Conservation (phyloP, 2,113 vertebrate genomes). For the Myotis brandtii region DNA sequence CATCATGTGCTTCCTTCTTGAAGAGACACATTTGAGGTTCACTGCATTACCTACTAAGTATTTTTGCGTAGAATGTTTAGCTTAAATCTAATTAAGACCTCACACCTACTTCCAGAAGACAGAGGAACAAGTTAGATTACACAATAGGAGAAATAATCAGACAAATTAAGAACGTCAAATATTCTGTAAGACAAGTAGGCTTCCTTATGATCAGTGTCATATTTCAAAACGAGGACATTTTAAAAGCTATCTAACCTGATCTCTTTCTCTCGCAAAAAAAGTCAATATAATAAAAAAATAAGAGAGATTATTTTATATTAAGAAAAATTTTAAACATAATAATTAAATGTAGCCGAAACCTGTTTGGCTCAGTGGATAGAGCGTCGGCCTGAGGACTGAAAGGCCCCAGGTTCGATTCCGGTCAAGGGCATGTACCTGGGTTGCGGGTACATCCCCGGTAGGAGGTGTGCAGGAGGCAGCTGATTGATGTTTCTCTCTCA, state of each 20-base stretch:
- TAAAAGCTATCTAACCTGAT: neutral
- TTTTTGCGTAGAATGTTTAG: neutral
- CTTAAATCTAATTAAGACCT: neutral
- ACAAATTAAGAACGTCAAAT: neutral
- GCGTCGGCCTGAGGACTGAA: too few species aligned
- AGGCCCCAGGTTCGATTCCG: too few species aligned
- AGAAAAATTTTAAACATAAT: neutral
- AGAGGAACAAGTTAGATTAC: neutral
- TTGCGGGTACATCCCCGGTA: too few species aligned
- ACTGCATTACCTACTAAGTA: neutral
- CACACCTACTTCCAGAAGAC: neutral
- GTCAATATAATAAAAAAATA: neutral
- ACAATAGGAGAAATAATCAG: neutral
- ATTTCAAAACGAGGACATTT: neutral
- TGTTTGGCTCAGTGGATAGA: too few species aligned
- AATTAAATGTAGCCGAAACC: constrained; percentile 5
- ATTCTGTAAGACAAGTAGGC: neutral
- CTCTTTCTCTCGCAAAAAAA: neutral
- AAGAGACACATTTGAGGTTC: neutral
- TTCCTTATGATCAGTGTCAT: neutral
- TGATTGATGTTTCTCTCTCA: too few species aligned
- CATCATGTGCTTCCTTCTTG: neutral
- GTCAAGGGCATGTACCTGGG: too few species aligned
- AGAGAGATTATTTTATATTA: neutral
- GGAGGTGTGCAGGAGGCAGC: too few species aligned